phyloP scores from a whole-genome alignment of 1,140 invertebrate genomes.

The Neodiprion pinetum region DNA sequence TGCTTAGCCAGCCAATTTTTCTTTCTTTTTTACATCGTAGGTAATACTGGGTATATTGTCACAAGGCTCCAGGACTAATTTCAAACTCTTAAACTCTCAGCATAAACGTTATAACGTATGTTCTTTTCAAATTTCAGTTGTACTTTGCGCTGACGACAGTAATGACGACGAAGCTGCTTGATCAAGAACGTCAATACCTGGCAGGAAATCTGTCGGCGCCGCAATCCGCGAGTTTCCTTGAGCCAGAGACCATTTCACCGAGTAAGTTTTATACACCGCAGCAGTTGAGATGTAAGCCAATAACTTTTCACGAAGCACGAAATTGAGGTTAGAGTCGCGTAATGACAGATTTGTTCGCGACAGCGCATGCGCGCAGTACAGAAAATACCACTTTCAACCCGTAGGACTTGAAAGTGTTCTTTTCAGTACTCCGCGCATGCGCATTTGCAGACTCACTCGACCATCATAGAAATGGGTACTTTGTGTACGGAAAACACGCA shows the following conservation, averaged over 20 bases:
- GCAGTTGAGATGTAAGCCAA: background rate
- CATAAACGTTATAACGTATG: background rate
- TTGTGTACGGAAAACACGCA: too few species aligned
- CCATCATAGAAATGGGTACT: too few species aligned
- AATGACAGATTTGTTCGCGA: background rate
- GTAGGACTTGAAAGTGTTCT: background rate
- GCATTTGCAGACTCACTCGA: too few species aligned
- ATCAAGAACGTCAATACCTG: constrained; percentile 59
- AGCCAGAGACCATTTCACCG: constrained; percentile 59
- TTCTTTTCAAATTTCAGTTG: constrained; percentile 49
- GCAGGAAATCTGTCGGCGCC: constrained; percentile 53
- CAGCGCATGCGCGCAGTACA: background rate
- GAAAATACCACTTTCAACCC: background rate
- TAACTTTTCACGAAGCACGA: background rate
- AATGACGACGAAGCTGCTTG: constrained; percentile 53
- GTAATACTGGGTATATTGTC: too few species aligned
- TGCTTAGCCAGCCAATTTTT: too few species aligned
- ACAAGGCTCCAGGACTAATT: background rate
- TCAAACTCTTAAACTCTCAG: background rate
- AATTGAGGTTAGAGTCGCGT: background rate
- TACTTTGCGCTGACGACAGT: constrained; percentile 59
- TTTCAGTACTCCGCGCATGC: too few species aligned
- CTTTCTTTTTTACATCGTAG: too few species aligned
- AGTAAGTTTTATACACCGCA: constrained; percentile 50
- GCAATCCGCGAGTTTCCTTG: constrained; percentile 56